phyloP scores from a whole-genome alignment of 2,113 vertebrate genomes.

The Pachypanchax playfairii region DNA sequence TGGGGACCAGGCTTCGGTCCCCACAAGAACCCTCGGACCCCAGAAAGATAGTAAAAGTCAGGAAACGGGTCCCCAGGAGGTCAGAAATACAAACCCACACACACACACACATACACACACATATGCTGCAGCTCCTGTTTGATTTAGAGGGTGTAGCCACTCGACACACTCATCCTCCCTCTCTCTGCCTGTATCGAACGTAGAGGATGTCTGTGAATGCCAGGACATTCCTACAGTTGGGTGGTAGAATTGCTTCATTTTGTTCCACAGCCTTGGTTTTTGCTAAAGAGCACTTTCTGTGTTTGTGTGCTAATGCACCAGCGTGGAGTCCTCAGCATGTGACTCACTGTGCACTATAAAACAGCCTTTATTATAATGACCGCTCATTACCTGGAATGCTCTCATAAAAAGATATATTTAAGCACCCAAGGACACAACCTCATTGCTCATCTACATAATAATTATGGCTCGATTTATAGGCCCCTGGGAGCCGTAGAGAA shows the following conservation, averaged over 20 bases:
- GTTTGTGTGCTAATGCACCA: conserved; percentile 21
- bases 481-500: conserved; percentile 56
- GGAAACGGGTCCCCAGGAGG: too few species aligned
- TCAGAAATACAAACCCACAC: too few species aligned
- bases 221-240: conserved; percentile 53
- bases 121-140: conserved; percentile 42
- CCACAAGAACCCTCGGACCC: too few species aligned
- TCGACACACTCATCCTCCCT: conserved; percentile 49
- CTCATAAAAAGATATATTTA: conserved; percentile 77
- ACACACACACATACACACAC: too few species aligned
- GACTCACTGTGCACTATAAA: conserved; percentile 65
- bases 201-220: conserved; percentile 32
- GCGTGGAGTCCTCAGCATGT: conserved; percentile 48
- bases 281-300: conserved; percentile 34
- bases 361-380: conserved; percentile 71
- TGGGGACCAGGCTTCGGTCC: too few species aligned
- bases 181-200: conserved; percentile 16
- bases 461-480: conserved; percentile 65
- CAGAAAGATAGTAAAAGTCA: too few species aligned
- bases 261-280: conserved; percentile 56
- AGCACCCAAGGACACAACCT: conserved; percentile 68
- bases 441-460: conserved; percentile 66
- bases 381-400: conserved; percentile 65
- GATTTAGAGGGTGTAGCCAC: conserved; percentile 64
- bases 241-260: conserved; percentile 43